Evolutionary conservation across 2,888 invertebrate species (phyloP).

Genomic region (Drosophila basisetae): DNA sequence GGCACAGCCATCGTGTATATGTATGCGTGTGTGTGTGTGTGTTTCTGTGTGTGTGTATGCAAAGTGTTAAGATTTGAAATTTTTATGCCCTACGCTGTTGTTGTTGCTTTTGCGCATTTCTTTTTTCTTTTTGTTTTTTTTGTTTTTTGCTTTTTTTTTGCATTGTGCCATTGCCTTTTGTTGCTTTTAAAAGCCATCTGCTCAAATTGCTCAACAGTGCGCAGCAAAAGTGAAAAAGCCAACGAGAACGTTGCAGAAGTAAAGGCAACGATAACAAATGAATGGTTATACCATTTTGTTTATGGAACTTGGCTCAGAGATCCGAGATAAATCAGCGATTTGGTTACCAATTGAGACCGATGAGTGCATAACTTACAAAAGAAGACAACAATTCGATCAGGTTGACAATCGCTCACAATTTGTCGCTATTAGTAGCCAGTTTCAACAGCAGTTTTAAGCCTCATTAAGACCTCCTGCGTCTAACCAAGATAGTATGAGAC

Average conservation of each 20-base stretch:
- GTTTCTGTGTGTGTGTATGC: conserved; percentile 34
- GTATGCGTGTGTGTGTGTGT: conserved; percentile 4
- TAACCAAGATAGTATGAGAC: background rate
- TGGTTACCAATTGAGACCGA: conserved; percentile 11
- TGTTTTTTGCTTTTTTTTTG: conserved; percentile 15
- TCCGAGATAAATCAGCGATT: conserved; percentile 4
- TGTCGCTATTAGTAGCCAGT: background rate
- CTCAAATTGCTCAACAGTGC: conserved; percentile 68
- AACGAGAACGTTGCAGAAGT: conserved; percentile 3
- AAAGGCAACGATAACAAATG: conserved; percentile 13
- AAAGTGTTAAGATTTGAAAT: conserved; percentile 78
- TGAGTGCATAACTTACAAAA: conserved; percentile 7
- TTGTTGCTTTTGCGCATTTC: conserved; percentile 50
- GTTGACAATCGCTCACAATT: conserved; percentile 10
- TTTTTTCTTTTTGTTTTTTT: conserved; percentile 17
- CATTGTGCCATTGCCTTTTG: conserved; percentile 45
- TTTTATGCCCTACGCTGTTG: conserved; percentile 58
- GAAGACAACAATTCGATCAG: conserved; percentile 10
- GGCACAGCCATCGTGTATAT: conserved; percentile 15
- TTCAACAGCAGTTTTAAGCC: background rate
- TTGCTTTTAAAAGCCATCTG: conserved; percentile 72
- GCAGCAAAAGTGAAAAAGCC: conserved; percentile 27
- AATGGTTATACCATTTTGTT: conserved; percentile 32
- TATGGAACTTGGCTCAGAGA: conserved; percentile 11
- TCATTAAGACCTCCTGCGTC: background rate